These are phyloP conservation scores for Bradypodion ventrale DNA, from an alignment of 2,797 vertebrate genomes.

Conservation along the genomic window DNA sequence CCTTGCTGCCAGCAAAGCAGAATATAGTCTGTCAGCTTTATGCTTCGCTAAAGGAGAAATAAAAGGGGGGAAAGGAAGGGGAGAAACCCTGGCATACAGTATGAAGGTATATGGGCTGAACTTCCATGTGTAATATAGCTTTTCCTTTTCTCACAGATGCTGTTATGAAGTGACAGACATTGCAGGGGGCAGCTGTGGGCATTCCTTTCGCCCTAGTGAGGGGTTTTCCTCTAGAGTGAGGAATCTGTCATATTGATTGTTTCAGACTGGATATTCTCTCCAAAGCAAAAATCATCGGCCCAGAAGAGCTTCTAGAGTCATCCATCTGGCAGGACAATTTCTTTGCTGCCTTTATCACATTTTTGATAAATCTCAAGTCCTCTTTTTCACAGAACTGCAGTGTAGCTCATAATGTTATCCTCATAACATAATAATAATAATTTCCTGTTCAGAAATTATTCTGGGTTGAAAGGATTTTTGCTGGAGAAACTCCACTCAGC, in stretches of 20 bases:
- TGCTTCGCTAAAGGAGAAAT: background rate
- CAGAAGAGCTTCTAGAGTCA: rapidly evolving
- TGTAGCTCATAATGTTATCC: background rate
- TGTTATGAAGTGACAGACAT: background rate
- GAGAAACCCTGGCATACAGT: background rate
- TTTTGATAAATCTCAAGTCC: rapidly evolving
- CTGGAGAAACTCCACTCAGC: too few species aligned
- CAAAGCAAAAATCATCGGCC: background rate
- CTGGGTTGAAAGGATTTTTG: too few species aligned
- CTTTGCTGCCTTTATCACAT: background rate
- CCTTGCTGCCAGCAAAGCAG: background rate
- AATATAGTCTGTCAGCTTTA: background rate
- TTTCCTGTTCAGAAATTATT: too few species aligned
- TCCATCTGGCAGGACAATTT: background rate
- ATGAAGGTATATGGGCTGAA: background rate
- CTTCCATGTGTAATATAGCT: background rate
- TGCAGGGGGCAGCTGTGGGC: background rate
- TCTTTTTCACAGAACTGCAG: too few species aligned
- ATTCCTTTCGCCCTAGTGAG: background rate
- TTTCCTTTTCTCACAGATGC: background rate
- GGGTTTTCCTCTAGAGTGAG: background rate
- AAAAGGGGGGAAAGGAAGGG: background rate
- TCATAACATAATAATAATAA: too few species aligned
- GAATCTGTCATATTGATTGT: background rate
- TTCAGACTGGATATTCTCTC: slow-evolving; percentile 15